A percentile compares a stretch with the other conserved stretches of the same genome.
phyloP scores from a whole-genome alignment of 2,113 vertebrate genomes.

The Corythoichthys intestinalis region DNA sequence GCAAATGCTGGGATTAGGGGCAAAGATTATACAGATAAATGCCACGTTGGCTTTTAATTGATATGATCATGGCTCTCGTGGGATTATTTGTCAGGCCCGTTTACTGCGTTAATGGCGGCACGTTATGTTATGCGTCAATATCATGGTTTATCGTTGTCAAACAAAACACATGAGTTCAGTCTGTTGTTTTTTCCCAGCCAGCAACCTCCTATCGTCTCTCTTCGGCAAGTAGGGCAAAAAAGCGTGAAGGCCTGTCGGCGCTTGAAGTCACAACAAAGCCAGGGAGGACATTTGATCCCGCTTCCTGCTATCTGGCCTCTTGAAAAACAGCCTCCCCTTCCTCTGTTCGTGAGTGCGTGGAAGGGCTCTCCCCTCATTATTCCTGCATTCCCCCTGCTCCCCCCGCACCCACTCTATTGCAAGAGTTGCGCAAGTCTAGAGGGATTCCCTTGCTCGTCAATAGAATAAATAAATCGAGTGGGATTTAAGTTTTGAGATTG shows the following conservation, averaged over 20 bases:
- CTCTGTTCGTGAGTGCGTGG: not conserved
- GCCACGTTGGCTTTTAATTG: not conserved
- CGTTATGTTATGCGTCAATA: not conserved
- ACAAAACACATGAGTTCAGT: too few relatives aligned
- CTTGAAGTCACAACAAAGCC: not conserved
- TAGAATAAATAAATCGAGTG: not conserved
- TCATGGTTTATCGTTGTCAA: too few relatives aligned
- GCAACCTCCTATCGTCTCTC: not conserved
- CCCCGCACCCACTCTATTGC: not conserved
- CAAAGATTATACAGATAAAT: not conserved
- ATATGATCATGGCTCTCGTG: not conserved
- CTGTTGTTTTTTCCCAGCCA: too few relatives aligned
- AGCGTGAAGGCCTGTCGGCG: not conserved
- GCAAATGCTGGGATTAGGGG: not conserved
- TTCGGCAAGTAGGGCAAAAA: not conserved
- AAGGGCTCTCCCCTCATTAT: not conserved
- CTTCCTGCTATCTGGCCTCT: slow-evolving; percentile 1
- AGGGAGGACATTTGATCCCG: not conserved
- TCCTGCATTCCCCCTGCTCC: not conserved
- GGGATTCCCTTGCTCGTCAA: not conserved
- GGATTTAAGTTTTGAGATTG: too few relatives aligned
- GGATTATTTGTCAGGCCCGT: not conserved
- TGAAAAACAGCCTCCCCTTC: not conserved
- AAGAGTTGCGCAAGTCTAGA: not conserved
- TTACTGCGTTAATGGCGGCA: not conserved